Conservation (phyloP, 2,888 invertebrate genomes). For the Timandra comae region DNA sequence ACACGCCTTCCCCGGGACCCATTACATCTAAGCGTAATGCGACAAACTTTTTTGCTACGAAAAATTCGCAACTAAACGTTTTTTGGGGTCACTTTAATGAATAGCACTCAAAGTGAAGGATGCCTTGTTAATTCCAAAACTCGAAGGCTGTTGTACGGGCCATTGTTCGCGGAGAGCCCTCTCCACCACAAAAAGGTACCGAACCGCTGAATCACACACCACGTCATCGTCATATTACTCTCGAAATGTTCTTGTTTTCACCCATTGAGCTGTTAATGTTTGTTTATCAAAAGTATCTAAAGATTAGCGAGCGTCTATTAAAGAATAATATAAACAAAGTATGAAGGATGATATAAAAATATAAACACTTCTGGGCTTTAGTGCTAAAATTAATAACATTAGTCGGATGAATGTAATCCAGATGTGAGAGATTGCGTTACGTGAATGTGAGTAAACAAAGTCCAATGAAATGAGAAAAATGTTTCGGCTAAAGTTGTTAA, state of each 20-base stretch:
- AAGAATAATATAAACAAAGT: constrained; percentile 20
- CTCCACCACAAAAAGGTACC: constrained; percentile 24
- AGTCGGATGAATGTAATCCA: constrained; percentile 10
- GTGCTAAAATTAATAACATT: constrained; percentile 25
- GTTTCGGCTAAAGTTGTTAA: too few relatives aligned
- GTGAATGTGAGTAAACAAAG: background rate
- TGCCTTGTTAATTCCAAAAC: constrained; percentile 37
- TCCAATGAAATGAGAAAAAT: background rate
- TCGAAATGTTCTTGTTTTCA: too few relatives aligned
- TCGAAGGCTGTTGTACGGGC: constrained; percentile 23
- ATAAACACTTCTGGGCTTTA: constrained; percentile 22
- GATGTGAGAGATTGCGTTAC: constrained; percentile 7
- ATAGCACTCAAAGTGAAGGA: constrained; percentile 27
- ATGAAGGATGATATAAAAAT: constrained; percentile 21
- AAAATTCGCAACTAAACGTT: constrained; percentile 5
- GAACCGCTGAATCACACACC: constrained; percentile 26
- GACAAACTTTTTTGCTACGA: constrained; percentile 9
- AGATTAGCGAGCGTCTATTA: constrained; percentile 17
- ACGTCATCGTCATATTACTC: constrained; percentile 7
- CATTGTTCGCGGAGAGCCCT: constrained; percentile 29
- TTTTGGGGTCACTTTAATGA: constrained; percentile 11
- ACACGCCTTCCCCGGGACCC: too few relatives aligned
- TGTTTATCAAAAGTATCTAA: constrained; percentile 2
- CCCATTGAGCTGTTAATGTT: too few relatives aligned
- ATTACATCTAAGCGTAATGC: too few relatives aligned